Conservation (phyloP, 2,113 vertebrate genomes). For the Pogonocichla stellata region DNA sequence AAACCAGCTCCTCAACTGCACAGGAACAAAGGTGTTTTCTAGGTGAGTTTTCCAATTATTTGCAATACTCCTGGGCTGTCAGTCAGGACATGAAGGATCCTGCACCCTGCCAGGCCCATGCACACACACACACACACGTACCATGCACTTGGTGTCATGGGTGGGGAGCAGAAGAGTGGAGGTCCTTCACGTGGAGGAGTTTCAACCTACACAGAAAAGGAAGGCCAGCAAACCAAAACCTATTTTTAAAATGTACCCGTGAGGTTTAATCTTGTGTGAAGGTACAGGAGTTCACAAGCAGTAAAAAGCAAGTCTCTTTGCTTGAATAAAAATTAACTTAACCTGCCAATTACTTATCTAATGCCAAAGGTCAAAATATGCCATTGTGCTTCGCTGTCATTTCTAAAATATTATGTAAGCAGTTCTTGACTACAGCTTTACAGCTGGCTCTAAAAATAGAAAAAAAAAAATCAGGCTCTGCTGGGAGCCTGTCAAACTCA, state of each 20-base stretch:
- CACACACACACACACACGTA: background rate
- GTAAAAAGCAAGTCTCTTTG: constrained; percentile 1
- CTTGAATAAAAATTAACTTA: constrained; percentile 73
- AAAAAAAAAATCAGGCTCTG: background rate
- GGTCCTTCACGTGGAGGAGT: background rate
- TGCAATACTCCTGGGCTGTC: background rate
- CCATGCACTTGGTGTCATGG: background rate
- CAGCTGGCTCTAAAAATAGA: constrained; percentile 54
- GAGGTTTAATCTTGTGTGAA: background rate
- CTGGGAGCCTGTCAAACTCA: background rate
- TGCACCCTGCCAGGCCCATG: background rate
- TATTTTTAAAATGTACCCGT: background rate
- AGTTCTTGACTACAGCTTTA: constrained; percentile 53
- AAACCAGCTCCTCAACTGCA: background rate
- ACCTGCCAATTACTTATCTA: constrained; percentile 64
- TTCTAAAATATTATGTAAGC: constrained; percentile 28
- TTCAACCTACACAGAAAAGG: background rate
- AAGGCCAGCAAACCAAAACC: background rate
- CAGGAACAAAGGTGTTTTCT: background rate
- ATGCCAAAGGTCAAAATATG: constrained; percentile 63
- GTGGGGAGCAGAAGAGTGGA: background rate
- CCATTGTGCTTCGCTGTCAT: constrained; percentile 54
- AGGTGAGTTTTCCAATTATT: background rate
- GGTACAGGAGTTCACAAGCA: constrained; percentile 33
- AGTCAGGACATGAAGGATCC: background rate